Evolutionary conservation across 2,113 vertebrate genomes (phyloP).

Genomic region (Butastur rufipennis): DNA sequence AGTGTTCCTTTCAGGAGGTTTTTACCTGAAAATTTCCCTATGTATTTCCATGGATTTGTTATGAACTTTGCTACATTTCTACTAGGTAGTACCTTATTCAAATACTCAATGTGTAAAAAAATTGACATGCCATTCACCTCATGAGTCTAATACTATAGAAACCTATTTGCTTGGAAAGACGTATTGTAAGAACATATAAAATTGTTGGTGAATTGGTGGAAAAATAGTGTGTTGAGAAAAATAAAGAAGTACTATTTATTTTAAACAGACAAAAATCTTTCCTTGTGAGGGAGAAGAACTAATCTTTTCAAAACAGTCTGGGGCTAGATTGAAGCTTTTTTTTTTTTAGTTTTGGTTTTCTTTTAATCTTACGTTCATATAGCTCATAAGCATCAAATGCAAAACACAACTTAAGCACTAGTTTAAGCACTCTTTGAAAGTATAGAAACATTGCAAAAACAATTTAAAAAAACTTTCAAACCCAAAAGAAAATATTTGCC

Average conservation of each 20-base stretch:
- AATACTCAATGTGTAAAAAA: neutral
- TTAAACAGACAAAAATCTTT: neutral
- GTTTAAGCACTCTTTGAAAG: neutral
- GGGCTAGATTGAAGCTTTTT: neutral
- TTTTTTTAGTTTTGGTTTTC: neutral
- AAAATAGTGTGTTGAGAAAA: neutral
- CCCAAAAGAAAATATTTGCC: neutral
- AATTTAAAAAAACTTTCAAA: neutral
- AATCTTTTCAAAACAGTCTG: neutral
- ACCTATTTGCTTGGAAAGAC: neutral
- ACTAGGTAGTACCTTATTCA: neutral
- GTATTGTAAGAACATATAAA: neutral
- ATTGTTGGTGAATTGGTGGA: neutral
- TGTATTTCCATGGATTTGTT: neutral
- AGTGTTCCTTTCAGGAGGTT: neutral
- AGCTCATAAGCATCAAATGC: neutral
- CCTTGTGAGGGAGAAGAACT: neutral
- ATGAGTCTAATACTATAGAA: neutral
- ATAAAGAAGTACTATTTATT: neutral
- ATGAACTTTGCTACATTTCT: neutral
- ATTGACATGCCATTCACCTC: neutral
- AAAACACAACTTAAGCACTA: neutral
- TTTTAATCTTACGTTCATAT: neutral
- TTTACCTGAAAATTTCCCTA: neutral
- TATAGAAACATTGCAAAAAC: neutral